A percentile compares a stretch with the other conserved stretches of the same genome.
Conservation (phyloP, 2,888 invertebrate species). For the Corythucha ciliata region DNA sequence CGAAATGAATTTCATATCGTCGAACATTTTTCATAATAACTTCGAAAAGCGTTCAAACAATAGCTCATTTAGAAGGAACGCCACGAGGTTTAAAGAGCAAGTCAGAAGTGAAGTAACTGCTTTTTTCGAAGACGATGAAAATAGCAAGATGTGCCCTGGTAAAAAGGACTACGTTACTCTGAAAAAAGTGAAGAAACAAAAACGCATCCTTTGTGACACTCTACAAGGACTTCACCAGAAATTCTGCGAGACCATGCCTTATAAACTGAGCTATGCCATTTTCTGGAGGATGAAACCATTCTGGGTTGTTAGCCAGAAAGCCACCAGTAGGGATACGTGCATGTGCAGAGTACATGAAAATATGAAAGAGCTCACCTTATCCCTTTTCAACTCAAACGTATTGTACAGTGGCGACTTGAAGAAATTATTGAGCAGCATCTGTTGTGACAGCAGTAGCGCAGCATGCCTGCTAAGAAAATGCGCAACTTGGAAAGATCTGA, state of each 20-base stretch:
- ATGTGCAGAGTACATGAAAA: conserved; percentile 8
- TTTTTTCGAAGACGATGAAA: conserved; percentile 14
- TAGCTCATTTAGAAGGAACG: neutral
- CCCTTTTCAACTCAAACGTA: conserved; percentile 1
- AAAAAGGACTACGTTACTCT: conserved; percentile 1
- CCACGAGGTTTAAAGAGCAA: neutral
- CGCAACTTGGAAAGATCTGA: too few relatives aligned
- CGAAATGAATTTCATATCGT: conserved; percentile 13
- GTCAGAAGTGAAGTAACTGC: neutral
- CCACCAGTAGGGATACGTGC: conserved; percentile 6
- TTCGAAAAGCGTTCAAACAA: conserved; percentile 1
- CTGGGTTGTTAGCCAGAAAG: conserved; percentile 6
- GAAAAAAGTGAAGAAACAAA: neutral
- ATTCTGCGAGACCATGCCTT: conserved; percentile 6
- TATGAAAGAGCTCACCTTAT: conserved; percentile 5
- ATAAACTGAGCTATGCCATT: conserved; percentile 7
- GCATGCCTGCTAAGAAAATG: conserved; percentile 10
- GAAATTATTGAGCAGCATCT: conserved; percentile 3
- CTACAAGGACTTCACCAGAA: conserved; percentile 5
- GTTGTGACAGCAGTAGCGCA: conserved; percentile 8
- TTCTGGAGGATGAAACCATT: conserved; percentile 10
- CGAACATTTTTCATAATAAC: conserved; percentile 2
- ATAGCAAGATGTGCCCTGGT: conserved; percentile 5
- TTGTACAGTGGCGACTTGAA: neutral
- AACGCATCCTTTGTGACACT: conserved; percentile 1